Base-by-base conservation (phyloP, 2,888 invertebrate genomes). In the Brachypterus glaber region DNA sequence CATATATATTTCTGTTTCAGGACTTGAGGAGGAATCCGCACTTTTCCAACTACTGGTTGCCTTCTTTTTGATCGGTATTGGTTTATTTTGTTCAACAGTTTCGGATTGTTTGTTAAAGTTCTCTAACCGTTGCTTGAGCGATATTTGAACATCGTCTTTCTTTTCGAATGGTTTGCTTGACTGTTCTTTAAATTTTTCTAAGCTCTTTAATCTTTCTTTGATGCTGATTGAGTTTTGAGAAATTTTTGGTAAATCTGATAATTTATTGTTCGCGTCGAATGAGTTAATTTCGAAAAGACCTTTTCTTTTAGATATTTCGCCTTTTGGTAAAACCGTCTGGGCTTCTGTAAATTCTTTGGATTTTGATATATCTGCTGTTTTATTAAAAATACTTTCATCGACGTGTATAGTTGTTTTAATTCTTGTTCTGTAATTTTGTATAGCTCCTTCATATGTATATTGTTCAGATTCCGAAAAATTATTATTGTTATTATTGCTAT, bases 371-470 rank as follows among this genome's bases (percentile, higher is more conserved):
- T 56, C 54, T 40, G 51, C 45, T 17, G 43, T 51, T 45, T 48
- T 52, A 17, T 52, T 54, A 30, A 62, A 60, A 39, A 58, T 50
- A 2, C 57, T 55, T 30, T 64, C 60, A 39, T 61, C 59, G 14
- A 62, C 50, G 33, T 61, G 57, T 18, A 62, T 63, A 48, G 60
- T 64, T 11, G 55, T 55, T 52, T 80, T 75, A 31, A 82, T 84
- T 49, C 85, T 73, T 35, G 84, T 82, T 52, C 87, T 82, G 64
- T 89, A 89, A 50, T 84, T 82, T 58, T 88, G 82, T 51, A 88
- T 88, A 52, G 88, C 87, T 52, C 85, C 81, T 64, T 89, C 88
- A 62, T 87, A 89, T 0, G 87, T 87, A 63, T 87, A 88, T 61
- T 87, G 86, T 54, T 83, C 56, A 76, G 18, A 77, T 76, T 62